A percentile compares a stretch with the other conserved stretches of the same genome.
These are phyloP conservation scores for Hemistola chrysoprasaria DNA, from an alignment of 2,888 invertebrate genomes.

Conservation along the genomic window DNA sequence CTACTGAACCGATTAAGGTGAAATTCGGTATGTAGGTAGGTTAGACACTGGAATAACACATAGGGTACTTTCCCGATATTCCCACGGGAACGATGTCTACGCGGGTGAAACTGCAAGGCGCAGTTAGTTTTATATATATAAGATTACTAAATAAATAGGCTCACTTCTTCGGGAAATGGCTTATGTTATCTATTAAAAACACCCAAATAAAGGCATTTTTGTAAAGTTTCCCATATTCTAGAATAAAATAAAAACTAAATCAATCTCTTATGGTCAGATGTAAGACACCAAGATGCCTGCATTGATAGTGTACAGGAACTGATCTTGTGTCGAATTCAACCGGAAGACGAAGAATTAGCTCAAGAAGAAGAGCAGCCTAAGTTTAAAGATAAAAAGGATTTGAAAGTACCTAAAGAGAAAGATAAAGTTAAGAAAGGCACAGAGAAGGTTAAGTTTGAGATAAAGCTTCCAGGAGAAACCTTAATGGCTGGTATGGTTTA, in stretches of 20 bases:
- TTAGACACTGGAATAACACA: no score
- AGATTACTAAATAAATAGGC: no score
- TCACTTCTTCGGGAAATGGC: no score
- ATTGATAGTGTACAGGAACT: slow-evolving; percentile 48
- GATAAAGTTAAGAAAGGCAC: slow-evolving; percentile 35
- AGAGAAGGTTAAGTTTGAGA: slow-evolving; percentile 52
- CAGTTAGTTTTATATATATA: no score
- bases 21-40: no score
- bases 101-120: no score
- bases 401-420: slow-evolving; percentile 36
- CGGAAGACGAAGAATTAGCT: slow-evolving; percentile 17
- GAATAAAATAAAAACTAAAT: slow-evolving; percentile 1
- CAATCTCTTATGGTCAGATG: slow-evolving; percentile 43
- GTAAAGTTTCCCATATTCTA: no score
- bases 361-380: slow-evolving; percentile 27
- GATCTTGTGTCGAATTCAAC: slow-evolving; percentile 36
- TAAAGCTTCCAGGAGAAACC: slow-evolving; percentile 50
- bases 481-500: slow-evolving; percentile 54
- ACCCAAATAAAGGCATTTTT: no score
- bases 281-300: slow-evolving; percentile 62
- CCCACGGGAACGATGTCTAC: no score
- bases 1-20: no score
- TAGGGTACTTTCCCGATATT: no score
- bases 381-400: slow-evolving; percentile 28
- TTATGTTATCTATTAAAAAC: no score